These are phyloP conservation scores for Agrilus biguttatus DNA, from an alignment of 2,888 invertebrate genomes.

Conservation along the genomic window DNA sequence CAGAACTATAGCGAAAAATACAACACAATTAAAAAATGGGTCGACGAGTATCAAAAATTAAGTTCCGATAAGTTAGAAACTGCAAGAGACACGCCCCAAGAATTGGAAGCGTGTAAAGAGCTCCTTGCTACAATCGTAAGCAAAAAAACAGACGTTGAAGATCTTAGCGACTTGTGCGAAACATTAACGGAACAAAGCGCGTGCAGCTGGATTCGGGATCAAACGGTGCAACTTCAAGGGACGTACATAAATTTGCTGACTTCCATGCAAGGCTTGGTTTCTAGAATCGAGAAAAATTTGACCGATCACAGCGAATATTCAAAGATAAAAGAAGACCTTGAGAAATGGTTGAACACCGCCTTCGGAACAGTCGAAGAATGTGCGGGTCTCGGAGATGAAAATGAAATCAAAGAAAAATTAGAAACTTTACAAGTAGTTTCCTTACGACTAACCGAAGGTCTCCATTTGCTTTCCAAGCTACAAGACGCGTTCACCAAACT, in stretches of 20 bases:
- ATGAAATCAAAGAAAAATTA: constrained; percentile 63
- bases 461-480: constrained; percentile 66
- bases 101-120: constrained; percentile 59
- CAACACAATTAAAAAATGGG: constrained; percentile 59
- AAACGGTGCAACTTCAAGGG: constrained; percentile 71
- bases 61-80: constrained; percentile 48
- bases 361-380: constrained; percentile 73
- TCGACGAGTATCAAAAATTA: constrained; percentile 52
- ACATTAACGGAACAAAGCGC: constrained; percentile 75
- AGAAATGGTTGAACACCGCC: constrained; percentile 70
- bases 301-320: constrained; percentile 85
- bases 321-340: constrained; percentile 70
- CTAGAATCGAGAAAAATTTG: constrained; percentile 78
- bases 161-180: constrained; percentile 76
- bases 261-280: constrained; percentile 65
- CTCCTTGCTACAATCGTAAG: constrained; percentile 61
- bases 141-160: constrained; percentile 66
- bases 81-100: constrained; percentile 64
- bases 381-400: constrained; percentile 64
- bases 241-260: constrained; percentile 67
- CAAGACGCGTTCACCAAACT: constrained; percentile 79
- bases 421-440: constrained; percentile 56
- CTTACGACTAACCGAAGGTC: constrained; percentile 67
- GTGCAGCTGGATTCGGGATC: constrained; percentile 71
- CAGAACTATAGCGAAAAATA: constrained; percentile 61